phyloP scores from a whole-genome alignment of 2,888 invertebrate genomes.

The Argyra leucocephala region DNA sequence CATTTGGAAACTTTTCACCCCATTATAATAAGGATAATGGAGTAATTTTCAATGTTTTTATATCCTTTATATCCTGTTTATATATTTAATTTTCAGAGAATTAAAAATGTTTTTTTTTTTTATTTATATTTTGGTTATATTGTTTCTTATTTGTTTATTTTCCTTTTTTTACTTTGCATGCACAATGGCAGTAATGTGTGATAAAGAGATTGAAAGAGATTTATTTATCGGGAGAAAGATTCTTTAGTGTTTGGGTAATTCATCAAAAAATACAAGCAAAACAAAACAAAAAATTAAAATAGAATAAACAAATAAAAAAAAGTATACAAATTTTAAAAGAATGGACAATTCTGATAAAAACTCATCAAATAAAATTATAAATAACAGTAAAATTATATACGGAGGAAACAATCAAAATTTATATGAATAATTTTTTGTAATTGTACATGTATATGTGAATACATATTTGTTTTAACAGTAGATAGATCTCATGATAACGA shows the following conservation, averaged over 20 bases:
- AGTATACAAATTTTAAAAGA: not conserved
- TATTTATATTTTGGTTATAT: not conserved
- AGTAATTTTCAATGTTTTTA: conserved; percentile 6
- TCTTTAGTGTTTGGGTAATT: conserved; percentile 1
- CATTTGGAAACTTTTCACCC: conserved; percentile 6
- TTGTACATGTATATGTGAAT: too few species aligned
- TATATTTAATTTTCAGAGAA: conserved; percentile 4
- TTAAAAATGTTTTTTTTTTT: not conserved
- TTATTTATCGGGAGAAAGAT: conserved; percentile 3
- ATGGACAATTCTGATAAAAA: conserved; percentile 4
- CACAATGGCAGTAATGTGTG: conserved; percentile 6
- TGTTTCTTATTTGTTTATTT: not conserved
- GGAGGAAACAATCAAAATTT: not conserved
- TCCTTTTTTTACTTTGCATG: not conserved
- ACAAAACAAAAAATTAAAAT: not conserved
- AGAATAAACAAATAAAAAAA: too few species aligned
- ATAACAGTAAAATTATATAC: not conserved
- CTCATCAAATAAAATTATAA: not conserved
- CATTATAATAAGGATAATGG: conserved; percentile 6
- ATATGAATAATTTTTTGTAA: too few species aligned
- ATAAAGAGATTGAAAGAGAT: conserved; percentile 6
- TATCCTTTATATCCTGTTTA: conserved; percentile 6
- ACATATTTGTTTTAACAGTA: too few species aligned
- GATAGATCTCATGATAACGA: too few species aligned
- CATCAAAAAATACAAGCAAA: not conserved